A percentile compares a stretch with the other conserved stretches of the same genome.
Evolutionary conservation across 1,140 invertebrate genomes (phyloP).

Genomic region (Trinorchestia longiramus): DNA sequence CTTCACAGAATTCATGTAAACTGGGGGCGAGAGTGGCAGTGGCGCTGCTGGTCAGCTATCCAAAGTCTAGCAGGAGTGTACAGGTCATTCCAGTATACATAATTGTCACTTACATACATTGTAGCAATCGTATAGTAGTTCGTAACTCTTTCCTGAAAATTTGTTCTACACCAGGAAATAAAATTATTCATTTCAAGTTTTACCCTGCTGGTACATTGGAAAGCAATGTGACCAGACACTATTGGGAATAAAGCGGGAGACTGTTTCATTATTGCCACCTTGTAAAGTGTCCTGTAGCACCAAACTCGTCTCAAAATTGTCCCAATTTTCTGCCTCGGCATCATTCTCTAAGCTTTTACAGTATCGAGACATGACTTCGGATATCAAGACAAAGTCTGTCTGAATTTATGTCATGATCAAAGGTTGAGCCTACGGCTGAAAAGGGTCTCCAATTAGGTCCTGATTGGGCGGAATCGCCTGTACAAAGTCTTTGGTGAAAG

Average conservation of each 20-base stretch:
- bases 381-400: neutral
- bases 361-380: neutral
- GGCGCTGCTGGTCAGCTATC: too few species aligned
- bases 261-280: neutral
- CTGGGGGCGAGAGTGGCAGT: too few species aligned
- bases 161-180: too few species aligned
- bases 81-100: too few species aligned
- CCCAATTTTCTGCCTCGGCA: neutral
- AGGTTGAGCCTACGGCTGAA: constrained; percentile 26
- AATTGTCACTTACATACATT: too few species aligned
- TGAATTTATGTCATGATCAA: constrained; percentile 47
- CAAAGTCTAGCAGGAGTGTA: too few species aligned
- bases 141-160: too few species aligned
- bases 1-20: too few species aligned
- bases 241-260: too few species aligned
- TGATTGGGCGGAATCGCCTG: constrained; percentile 36
- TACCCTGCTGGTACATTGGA: neutral
- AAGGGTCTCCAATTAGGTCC: constrained; percentile 44
- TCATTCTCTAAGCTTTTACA: neutral
- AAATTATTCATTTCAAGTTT: too few species aligned
- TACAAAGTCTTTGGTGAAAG: constrained; percentile 43
- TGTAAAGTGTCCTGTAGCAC: neutral
- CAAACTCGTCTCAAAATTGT: neutral
- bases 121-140: too few species aligned
- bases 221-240: neutral